These are phyloP conservation scores for Corythoichthys haematopterus DNA, from an alignment of 2,113 vertebrate species.

Conservation along the genomic window DNA sequence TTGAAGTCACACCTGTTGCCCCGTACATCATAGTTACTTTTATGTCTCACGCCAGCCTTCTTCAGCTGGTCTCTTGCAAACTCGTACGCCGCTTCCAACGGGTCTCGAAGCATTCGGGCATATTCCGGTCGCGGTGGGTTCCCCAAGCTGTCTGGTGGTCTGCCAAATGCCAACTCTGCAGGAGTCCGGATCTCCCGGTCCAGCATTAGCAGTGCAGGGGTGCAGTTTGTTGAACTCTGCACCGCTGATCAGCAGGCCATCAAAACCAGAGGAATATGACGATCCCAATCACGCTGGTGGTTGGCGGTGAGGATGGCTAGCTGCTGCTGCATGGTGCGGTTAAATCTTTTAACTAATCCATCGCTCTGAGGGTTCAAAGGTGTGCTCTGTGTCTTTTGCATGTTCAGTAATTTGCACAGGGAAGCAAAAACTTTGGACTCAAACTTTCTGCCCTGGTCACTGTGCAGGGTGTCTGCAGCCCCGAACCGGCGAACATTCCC, in stretches of 20 bases:
- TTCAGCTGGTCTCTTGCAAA: too few relatives aligned
- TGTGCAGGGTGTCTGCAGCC: neutral
- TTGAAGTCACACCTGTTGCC: neutral
- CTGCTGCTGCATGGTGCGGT: too few relatives aligned
- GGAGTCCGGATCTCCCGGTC: neutral
- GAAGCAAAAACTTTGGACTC: neutral
- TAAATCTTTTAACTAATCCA: too few relatives aligned
- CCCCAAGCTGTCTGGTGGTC: neutral
- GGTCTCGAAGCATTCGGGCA: neutral
- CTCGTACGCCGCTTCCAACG: too few relatives aligned
- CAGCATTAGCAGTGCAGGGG: neutral
- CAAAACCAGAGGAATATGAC: neutral
- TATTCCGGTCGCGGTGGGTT: neutral
- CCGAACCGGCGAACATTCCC: too few relatives aligned
- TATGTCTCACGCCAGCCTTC: neutral
- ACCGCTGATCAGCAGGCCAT: neutral
- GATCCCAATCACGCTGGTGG: neutral
- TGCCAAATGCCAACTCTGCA: neutral
- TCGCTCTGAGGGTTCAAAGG: too few relatives aligned
- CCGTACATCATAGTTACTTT: neutral
- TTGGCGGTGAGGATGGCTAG: neutral
- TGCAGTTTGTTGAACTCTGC: neutral
- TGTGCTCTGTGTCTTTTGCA: too few relatives aligned
- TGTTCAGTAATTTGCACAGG: neutral
- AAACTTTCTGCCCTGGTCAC: neutral